Evolutionary conservation across 64 coral and sea anemone species (phyloP), one percentile per base, ranked within the genome.

Genomic region (Exaiptasia diaphana): DNA sequence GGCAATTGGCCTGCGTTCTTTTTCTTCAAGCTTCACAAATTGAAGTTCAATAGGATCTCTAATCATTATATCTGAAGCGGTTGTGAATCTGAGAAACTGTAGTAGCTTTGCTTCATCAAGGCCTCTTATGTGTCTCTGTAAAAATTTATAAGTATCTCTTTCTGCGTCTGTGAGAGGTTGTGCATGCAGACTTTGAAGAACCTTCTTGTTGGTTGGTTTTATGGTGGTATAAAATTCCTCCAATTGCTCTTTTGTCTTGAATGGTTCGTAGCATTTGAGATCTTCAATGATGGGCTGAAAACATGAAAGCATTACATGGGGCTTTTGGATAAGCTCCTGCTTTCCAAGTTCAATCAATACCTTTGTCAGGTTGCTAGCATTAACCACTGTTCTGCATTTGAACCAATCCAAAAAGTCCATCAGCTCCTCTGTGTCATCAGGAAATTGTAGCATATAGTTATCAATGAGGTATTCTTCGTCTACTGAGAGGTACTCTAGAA

Each of bases 241-340:
- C 32, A 91, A 13, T 41, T 33, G 75, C 34, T 44, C 32, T 6
- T 37, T 37, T 28, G 50, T 71, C 20, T 86, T 61, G 56, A 91
- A 91, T 37, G 69, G 38, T 53, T 78, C 32, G 50, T 63, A 91
- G 24, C 40, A 29, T 48, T 86, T 71, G 50, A 91, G 37, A 27
- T 58, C 73, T 64, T 38, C 1, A 4, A 89, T 14, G 68, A 74
- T 76, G 53, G 87, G 79, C 57, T 76, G 87, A 41, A 53, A 90
- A 31, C 40, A 36, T n/a, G 56, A 22, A 82, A 90, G 10, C 87
- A 90, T 82, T 20, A 90, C 28, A 42, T 76, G 87, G 2, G 87
- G 87, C 38, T 82, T 90, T 32, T 90, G 87, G 1, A 83, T 36
- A 11, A 90, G 55, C 25, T 90, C 87, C 39, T 90, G 87, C 55